These are phyloP conservation scores for Nephila pilipes DNA, from an alignment of 1,140 invertebrate species.

Conservation along the genomic window DNA sequence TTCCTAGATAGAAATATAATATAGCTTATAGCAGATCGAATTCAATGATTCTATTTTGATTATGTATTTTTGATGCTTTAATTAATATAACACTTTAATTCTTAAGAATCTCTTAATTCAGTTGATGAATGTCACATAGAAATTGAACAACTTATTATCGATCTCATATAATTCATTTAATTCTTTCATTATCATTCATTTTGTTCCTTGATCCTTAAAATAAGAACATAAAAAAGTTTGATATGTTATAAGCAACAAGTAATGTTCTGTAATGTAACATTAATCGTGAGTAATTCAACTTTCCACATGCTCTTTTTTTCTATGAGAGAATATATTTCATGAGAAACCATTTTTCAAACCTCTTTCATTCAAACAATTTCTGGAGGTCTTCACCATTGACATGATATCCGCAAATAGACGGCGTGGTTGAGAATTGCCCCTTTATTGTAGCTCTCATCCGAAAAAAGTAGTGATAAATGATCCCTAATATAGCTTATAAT, in stretches of 20 bases:
- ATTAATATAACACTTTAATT: too few species aligned
- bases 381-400: background rate
- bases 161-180: background rate
- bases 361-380: background rate
- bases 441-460: background rate
- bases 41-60: too few species aligned
- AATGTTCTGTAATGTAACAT: background rate
- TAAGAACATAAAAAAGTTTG: background rate
- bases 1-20: too few species aligned
- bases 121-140: too few species aligned
- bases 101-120: too few species aligned
- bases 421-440: background rate
- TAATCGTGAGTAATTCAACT: background rate
- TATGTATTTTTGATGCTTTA: too few species aligned
- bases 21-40: too few species aligned
- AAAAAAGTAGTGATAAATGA: conserved; percentile 15
- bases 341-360: background rate
- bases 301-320: too few species aligned
- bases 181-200: background rate
- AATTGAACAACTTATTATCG: too few species aligned
- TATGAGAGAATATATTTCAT: background rate
- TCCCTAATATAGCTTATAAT: conserved; percentile 8
- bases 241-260: background rate
- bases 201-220: background rate
- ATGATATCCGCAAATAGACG: background rate